These are phyloP conservation scores for Psococerastis gibbosa DNA, from an alignment of 2,888 invertebrate genomes.

Conservation along the genomic window DNA sequence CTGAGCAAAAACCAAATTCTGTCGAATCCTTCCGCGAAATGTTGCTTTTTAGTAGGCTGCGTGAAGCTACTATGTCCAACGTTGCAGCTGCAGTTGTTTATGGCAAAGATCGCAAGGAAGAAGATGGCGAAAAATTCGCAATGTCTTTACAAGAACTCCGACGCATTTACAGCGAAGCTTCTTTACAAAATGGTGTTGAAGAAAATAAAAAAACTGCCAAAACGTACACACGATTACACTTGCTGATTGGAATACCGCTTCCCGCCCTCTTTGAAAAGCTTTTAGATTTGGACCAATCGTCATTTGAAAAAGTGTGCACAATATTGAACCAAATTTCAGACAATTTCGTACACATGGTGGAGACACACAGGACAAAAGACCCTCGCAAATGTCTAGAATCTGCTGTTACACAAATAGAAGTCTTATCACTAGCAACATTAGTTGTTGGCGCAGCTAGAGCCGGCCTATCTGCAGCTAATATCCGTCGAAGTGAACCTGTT, in stretches of 20 bases:
- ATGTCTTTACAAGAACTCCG: background rate
- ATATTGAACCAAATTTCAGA: background rate
- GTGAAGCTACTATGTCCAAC: background rate
- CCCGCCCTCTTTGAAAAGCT: background rate
- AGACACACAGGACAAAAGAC: background rate
- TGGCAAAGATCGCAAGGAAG: background rate
- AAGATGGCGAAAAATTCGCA: background rate
- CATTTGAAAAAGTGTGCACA: background rate
- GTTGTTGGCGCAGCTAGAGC: background rate
- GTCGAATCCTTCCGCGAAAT: background rate
- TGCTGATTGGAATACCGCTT: background rate
- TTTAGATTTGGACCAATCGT: background rate
- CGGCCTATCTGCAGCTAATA: background rate
- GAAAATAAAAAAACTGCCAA: too few species aligned
- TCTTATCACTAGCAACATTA: background rate
- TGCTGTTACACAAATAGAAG: background rate
- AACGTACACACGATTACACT: background rate
- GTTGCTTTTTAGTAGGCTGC: background rate
- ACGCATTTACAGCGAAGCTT: background rate
- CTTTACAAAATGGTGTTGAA: background rate
- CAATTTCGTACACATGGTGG: background rate
- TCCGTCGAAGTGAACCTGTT: background rate
- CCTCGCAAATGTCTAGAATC: background rate
- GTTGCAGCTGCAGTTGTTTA: background rate
- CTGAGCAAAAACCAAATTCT: background rate